Evolutionary conservation across 2,888 invertebrate species (phyloP), one percentile per base, ranked within the genome.

Genomic region (Athrips mouffetella): DNA sequence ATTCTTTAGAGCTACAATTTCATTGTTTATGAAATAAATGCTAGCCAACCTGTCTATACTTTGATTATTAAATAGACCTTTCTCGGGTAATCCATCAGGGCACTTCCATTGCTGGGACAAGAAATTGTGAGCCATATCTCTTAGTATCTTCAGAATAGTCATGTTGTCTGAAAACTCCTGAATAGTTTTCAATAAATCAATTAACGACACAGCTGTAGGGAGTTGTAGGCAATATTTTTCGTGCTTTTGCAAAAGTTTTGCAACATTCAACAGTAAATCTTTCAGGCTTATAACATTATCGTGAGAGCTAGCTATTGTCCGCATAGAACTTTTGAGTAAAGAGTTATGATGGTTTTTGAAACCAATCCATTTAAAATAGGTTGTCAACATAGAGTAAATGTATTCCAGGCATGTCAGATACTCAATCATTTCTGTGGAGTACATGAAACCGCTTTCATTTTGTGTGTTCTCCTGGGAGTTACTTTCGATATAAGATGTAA

Each of bases 21-120:
- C 90, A 10, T 90, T 90, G 51, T 90, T 89, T 29, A 82, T 78
- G 5, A 94, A 87, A 71, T 91, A 93, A n/a, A 90, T 89, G 62
- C 90, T 91, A 11, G 94, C 76, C 45, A 95, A 74, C 51, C 87
- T 85, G 63, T 93, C 91, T 11, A 94, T 75, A 53, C 90, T 84
- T 54, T 91, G 89, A 73, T 93, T 94, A 57, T 89, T 91, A 49
- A 83, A 67, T 7, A 92, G 83, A 10, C 94, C 94, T 54, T 91
- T 92, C 65, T 93, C 93, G 47, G 86, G 70, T 51, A 80, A 66
- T 2, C 93, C 93, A 58, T 91, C 90, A 31, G 84, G 72, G 52
- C 91, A 90, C 60, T 91, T 91, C 96, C 96, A 96, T 54, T 91
- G 90, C 47, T 90, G 89, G 27, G 86, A 89, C 56, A 96, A 80